Conservation (phyloP, 2,888 invertebrate genomes). For the Coecobrya sp. region DNA sequence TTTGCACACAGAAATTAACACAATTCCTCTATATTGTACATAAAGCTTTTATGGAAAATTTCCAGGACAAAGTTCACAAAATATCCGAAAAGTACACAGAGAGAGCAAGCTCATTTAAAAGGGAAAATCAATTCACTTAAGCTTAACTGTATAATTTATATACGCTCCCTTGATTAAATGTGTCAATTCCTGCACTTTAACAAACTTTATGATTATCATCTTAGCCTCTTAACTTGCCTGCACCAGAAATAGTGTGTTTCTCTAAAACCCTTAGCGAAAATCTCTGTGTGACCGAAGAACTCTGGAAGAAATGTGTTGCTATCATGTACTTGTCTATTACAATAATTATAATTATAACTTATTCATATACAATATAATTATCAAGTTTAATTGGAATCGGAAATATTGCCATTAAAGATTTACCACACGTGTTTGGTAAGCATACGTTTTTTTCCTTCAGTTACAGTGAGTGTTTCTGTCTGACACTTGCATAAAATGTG, state of each 20-base stretch:
- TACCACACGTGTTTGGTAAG: background rate
- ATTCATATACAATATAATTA: background rate
- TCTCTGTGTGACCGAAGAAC: slow-evolving; percentile 47
- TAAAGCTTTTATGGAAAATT: too few species aligned
- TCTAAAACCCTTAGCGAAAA: slow-evolving; percentile 2
- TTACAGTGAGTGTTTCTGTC: background rate
- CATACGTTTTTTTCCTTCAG: background rate
- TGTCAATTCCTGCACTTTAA: background rate
- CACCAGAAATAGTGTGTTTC: slow-evolving; percentile 36
- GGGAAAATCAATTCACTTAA: too few species aligned
- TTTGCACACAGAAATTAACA: too few species aligned
- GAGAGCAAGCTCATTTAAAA: too few species aligned
- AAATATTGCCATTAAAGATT: slow-evolving; percentile 8
- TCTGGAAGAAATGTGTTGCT: slow-evolving; percentile 50
- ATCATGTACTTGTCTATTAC: slow-evolving; percentile 1
- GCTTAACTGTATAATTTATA: too few species aligned
- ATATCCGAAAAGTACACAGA: background rate
- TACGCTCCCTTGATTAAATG: too few species aligned
- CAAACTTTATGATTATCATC: background rate
- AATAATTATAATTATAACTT: background rate
- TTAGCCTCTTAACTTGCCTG: slow-evolving; percentile 22
- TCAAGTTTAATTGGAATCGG: background rate
- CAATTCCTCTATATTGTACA: too few species aligned
- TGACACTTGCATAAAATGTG: background rate
- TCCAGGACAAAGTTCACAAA: too few species aligned